phyloP scores from a whole-genome alignment of 2,797 vertebrate species.

The Adelosebastes latens region DNA sequence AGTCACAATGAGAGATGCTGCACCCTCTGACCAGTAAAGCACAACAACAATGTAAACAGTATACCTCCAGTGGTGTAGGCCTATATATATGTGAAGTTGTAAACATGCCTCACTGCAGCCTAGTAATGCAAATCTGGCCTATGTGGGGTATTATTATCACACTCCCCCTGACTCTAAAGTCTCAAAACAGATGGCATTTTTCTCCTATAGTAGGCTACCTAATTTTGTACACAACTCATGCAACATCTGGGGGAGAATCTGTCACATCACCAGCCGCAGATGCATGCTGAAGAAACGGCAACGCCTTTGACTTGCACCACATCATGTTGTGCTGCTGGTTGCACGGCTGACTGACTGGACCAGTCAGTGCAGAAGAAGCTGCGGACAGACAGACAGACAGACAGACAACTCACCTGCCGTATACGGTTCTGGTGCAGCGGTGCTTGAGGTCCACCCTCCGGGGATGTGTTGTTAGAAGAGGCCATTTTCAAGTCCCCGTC shows the following conservation, averaged over 20 bases:
- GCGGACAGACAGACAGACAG: constrained; percentile 79
- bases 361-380: constrained; percentile 23
- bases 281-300: constrained; percentile 61
- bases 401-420: constrained; percentile 89
- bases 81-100: constrained; percentile 15
- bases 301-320: constrained; percentile 72
- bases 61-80: neutral
- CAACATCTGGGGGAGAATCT: neutral
- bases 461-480: constrained; percentile 86
- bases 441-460: constrained; percentile 82
- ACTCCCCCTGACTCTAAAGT: neutral
- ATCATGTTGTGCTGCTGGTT: constrained; percentile 36
- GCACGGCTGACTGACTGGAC: constrained; percentile 35
- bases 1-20: neutral
- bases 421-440: constrained; percentile 86
- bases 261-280: neutral
- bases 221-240: constrained; percentile 13
- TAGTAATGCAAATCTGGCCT: neutral
- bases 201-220: neutral
- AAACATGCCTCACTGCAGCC: constrained; percentile 33
- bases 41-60: neutral
- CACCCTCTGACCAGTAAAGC: neutral
- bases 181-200: constrained; percentile 12
- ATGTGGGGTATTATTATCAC: neutral
- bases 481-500: constrained; percentile 85